These are phyloP conservation scores for Sebastiscus tertius DNA, from an alignment of 2,797 vertebrate genomes.

Conservation along the genomic window DNA sequence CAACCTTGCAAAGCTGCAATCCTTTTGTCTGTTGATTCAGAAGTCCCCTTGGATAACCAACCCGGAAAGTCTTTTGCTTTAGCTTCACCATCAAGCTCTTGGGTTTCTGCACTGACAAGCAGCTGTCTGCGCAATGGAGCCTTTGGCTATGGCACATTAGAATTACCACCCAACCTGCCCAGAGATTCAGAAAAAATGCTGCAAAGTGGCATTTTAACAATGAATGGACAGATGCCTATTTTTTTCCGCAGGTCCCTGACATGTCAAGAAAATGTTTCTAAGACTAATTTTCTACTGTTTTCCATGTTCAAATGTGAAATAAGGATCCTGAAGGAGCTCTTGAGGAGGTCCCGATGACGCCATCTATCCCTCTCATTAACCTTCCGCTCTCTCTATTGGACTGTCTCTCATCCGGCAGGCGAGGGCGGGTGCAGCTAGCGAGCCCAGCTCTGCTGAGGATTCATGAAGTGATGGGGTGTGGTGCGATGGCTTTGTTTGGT, in stretches of 20 bases:
- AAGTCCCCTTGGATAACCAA: not conserved
- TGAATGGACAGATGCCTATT: not conserved
- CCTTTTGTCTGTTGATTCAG: not conserved
- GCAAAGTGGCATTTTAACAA: not conserved
- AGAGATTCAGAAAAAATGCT: not conserved
- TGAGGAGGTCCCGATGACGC: not conserved
- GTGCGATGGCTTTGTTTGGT: slow-evolving; percentile 57
- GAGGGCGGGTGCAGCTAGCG: not conserved
- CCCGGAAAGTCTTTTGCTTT: not conserved
- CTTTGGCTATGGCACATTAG: not conserved
- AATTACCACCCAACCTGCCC: not conserved
- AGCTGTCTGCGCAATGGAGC: not conserved
- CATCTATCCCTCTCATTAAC: slow-evolving; percentile 3
- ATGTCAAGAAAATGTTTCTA: not conserved
- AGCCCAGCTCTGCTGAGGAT: slow-evolving; percentile 46
- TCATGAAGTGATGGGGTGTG: slow-evolving; percentile 70
- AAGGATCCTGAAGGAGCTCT: not conserved
- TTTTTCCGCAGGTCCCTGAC: not conserved
- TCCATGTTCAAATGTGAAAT: not conserved
- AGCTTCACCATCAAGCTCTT: no score
- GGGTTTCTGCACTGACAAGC: not conserved
- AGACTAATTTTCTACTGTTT: not conserved
- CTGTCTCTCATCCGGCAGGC: slow-evolving; percentile 23
- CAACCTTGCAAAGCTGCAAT: not conserved
- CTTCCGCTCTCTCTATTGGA: not conserved